Conservation (phyloP, 2,888 invertebrate species). For the Cantharis flavilabris region DNA sequence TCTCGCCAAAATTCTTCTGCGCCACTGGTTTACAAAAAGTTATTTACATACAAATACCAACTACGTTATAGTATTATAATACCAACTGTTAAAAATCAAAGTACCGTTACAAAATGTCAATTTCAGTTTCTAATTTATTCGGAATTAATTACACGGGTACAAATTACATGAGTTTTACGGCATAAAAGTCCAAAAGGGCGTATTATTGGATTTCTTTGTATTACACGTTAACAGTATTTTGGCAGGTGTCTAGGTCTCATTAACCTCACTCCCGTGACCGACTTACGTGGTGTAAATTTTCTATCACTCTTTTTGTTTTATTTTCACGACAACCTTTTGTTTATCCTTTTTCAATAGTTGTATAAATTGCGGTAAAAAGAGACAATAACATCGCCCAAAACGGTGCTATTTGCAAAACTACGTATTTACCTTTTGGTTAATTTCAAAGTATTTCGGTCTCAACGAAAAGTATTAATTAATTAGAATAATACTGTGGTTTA, state of each 20-base stretch:
- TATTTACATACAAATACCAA: neutral
- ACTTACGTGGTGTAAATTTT: neutral
- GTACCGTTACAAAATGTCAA: neutral
- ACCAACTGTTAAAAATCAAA: neutral
- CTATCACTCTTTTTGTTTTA: neutral
- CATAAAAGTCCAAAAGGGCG: neutral
- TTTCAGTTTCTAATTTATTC: neutral
- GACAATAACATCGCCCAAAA: neutral
- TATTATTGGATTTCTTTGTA: neutral
- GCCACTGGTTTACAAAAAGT: neutral
- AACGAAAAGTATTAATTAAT: neutral
- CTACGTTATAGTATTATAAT: neutral
- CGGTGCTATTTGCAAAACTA: neutral
- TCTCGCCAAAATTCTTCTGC: too few relatives aligned
- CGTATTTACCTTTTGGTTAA: neutral
- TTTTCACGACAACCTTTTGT: neutral
- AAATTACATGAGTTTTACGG: neutral
- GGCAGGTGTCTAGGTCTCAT: neutral
- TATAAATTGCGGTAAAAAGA: neutral
- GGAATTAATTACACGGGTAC: neutral
- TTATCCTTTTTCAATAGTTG: neutral
- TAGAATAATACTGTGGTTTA: neutral
- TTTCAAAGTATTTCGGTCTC: neutral
- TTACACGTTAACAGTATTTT: constrained; percentile 5
- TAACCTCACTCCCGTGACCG: neutral